Conservation (phyloP, 2,797 vertebrate species). For the Scyliorhinus canicula region DNA sequence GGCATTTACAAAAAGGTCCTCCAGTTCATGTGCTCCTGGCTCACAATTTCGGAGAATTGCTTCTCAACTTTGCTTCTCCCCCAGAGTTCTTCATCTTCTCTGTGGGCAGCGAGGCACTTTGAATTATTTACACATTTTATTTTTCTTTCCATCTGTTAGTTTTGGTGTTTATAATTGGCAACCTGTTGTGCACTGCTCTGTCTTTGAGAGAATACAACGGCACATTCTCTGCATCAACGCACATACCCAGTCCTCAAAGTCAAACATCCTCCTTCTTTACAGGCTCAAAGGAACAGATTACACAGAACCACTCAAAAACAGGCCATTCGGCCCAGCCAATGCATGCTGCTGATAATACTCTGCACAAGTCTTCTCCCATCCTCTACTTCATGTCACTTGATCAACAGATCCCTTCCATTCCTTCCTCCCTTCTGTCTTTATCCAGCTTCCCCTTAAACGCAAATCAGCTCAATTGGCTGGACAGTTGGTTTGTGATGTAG, state of each 20-base stretch:
- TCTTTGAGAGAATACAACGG: background rate
- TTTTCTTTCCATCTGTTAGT: background rate
- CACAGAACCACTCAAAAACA: background rate
- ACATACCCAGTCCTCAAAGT: background rate
- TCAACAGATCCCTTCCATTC: background rate
- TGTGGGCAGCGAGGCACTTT: background rate
- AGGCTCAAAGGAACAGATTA: background rate
- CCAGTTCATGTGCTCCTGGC: background rate
- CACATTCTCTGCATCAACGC: background rate
- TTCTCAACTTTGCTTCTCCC: background rate
- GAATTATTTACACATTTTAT: background rate
- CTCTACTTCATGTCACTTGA: background rate
- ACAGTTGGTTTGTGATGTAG: too few relatives aligned
- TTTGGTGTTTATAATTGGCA: constrained; percentile 1
- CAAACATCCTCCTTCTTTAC: background rate
- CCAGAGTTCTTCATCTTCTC: background rate
- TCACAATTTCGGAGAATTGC: background rate
- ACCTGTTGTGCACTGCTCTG: background rate
- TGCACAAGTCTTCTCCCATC: too few relatives aligned
- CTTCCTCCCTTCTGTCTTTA: too few relatives aligned
- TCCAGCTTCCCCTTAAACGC: too few relatives aligned
- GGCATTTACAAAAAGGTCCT: background rate
- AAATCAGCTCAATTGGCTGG: too few relatives aligned
- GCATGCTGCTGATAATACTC: background rate
- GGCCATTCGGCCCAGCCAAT: background rate